Base-by-base conservation (phyloP, 2,797 vertebrate species). In the Falco columbarius region DNA sequence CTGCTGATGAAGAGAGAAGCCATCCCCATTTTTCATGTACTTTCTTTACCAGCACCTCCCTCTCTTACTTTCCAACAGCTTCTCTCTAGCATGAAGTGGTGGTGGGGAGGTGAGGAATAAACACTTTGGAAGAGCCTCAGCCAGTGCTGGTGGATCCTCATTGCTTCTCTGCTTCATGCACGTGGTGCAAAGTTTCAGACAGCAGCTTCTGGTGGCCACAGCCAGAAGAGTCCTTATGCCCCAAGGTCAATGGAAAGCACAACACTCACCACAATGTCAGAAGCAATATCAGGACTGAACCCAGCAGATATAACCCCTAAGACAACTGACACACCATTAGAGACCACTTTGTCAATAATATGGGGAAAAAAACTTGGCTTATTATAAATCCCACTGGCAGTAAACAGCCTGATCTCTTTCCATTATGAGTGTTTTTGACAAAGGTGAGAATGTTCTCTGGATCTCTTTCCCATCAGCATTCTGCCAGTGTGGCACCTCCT, bases 251-350 rank as follows among this genome's bases (percentile, higher is more conserved):
- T 0, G 3, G 8, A 47, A 90, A 81, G 47, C 32, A 26, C 11
- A 71, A 51, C 16, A 19, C 23, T 56, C 52, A 16, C 12, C n/a
- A 36, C 21, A 29, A 8, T 3, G 21, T 26, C 72, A 66, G 32
- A 34, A 87, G 34, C 34, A 54, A 29, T 7, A 30, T 55, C 38
- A 85, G 44, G 21, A 38, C 38, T 62, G 51, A 70, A 59, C 42
- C 9, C 59, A 63, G 44, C 63, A 81, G 40, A 58, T 24, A 56
- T 3, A 73, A n/a, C 4, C 54, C 36, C 27, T 19, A 56, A 52
- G 3, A 6, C 42, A 79, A 29, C 0, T 59, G 40, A 26, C 12
- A 0, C 2, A 54, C 40, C 27, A n/a, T 27, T 71, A 89, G 27
- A 73, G 44, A 92, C 19, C 20, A 23, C 15, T 38, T 59, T 26